phyloP scores from a whole-genome alignment of 2,113 vertebrate species.

The Isurus oxyrinchus region DNA sequence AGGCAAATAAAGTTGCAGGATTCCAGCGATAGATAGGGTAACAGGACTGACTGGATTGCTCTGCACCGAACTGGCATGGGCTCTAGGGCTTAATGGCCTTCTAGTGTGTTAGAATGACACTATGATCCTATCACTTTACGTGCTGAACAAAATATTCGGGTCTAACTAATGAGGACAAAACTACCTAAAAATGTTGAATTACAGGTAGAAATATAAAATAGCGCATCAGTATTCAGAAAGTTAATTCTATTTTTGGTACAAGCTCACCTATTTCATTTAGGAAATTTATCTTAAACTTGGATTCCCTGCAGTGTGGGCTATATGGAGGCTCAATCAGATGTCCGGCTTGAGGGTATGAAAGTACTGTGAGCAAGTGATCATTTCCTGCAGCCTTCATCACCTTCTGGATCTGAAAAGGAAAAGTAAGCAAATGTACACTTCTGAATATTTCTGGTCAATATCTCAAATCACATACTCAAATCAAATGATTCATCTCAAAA shows the following conservation, averaged over 20 bases:
- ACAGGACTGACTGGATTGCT: too few relatives aligned
- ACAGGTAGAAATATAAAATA: neutral
- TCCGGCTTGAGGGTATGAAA: conserved; percentile 54
- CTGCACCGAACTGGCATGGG: too few relatives aligned
- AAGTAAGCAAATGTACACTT: neutral
- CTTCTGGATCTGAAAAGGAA: conserved; percentile 51
- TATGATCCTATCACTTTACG: neutral
- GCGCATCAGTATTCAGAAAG: neutral
- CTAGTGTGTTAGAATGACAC: neutral
- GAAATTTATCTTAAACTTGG: neutral
- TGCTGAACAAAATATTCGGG: neutral
- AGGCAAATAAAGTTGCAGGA: too few relatives aligned
- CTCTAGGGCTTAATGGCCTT: neutral
- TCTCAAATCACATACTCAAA: neutral
- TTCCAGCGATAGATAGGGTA: too few relatives aligned
- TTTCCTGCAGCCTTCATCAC: conserved; percentile 60
- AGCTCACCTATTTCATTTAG: neutral
- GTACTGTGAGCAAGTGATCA: conserved; percentile 52
- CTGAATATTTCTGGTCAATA: neutral
- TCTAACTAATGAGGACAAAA: neutral
- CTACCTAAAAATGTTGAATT: neutral
- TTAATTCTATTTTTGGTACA: neutral
- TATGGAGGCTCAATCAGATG: conserved; percentile 63
- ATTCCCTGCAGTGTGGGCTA: conserved; percentile 40
- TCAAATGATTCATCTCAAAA: neutral